A percentile compares a stretch with the other conserved stretches of the same genome.
Conservation (phyloP, 2,888 invertebrate species). For the Eurytoma adleriae region DNA sequence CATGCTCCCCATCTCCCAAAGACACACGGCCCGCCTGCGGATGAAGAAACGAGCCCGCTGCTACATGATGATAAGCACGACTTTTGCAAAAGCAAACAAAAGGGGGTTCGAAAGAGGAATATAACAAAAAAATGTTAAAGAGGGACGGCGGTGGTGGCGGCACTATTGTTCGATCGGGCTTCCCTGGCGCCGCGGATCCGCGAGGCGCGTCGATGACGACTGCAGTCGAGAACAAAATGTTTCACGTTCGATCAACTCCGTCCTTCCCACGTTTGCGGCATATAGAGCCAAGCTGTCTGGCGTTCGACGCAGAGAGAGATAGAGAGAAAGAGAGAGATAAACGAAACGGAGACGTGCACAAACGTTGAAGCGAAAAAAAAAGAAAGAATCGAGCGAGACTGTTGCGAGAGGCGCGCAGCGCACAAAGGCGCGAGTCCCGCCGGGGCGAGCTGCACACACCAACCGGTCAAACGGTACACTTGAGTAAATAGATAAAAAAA, state of each 20-base stretch:
- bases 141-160: too few species aligned
- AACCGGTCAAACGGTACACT: background rate
- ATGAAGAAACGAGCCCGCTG: background rate
- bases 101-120: background rate
- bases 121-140: too few species aligned
- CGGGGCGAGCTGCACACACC: background rate
- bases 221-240: conserved; percentile 45
- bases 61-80: conserved; percentile 40
- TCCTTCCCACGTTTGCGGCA: conserved; percentile 53
- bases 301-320: background rate
- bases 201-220: conserved; percentile 11
- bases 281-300: conserved; percentile 37
- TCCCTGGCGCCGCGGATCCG: conserved; percentile 20
- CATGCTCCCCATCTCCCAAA: background rate
- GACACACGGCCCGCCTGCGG: too few species aligned
- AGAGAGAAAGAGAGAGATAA: conserved; percentile 29
- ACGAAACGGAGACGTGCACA: conserved; percentile 41
- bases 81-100: conserved; percentile 42
- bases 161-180: conserved; percentile 25
- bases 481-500: conserved; percentile 13
- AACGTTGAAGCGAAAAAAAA: background rate
- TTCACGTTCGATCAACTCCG: conserved; percentile 53
- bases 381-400: too few species aligned
- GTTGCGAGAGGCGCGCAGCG: background rate
- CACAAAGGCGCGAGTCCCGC: background rate